phyloP scores from a whole-genome alignment of 2,113 vertebrate species.

The Bolborhynchus lineola region DNA sequence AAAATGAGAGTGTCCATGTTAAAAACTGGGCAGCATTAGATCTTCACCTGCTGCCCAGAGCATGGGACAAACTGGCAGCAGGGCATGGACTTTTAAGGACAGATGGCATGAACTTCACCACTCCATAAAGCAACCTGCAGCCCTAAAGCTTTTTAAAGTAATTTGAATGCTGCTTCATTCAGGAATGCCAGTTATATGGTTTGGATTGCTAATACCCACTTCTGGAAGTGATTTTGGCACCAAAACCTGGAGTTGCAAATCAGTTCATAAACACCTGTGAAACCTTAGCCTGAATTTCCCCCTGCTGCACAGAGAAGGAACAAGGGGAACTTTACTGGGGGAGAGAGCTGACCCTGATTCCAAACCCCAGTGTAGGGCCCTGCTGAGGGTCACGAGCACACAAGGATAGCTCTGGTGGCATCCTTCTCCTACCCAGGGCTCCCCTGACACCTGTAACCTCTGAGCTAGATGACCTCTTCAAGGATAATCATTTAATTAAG shows the following conservation, averaged over 20 bases:
- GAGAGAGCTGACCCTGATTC: not conserved
- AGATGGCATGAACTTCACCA: no score
- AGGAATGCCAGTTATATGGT: not conserved
- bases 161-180: not conserved
- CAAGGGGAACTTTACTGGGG: rapidly evolving
- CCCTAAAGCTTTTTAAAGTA: not conserved
- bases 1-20: rapidly evolving
- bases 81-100: not conserved
- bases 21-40: not conserved
- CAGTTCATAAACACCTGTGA: not conserved
- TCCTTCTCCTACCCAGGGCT: not conserved
- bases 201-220: not conserved
- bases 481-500: not conserved
- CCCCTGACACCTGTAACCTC: not conserved
- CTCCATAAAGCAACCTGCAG: not conserved
- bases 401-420: not conserved
- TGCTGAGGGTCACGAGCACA: rapidly evolving
- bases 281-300: not conserved
- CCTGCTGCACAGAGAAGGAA: no score
- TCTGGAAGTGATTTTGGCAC: not conserved
- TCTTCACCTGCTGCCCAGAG: not conserved
- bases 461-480: not conserved
- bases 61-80: no score
- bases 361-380: rapidly evolving
- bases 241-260: no score